Conservation (phyloP, 2,888 invertebrate species). For the Parnassius apollo region DNA sequence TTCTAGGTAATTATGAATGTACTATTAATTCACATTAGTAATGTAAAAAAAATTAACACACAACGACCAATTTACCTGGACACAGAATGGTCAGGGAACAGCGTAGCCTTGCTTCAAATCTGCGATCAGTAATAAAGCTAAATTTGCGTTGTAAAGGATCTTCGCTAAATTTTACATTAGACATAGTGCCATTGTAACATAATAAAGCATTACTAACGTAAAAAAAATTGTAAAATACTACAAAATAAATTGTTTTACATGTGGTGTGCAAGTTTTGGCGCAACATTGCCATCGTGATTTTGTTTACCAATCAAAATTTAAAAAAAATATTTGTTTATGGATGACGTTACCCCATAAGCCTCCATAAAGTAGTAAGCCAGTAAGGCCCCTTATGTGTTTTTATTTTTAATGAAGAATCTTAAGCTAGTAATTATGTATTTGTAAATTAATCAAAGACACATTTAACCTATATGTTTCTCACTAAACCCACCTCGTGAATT, state of each 20-base stretch:
- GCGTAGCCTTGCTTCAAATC: constrained; percentile 38
- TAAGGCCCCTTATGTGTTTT: too few relatives aligned
- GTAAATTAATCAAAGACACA: too few relatives aligned
- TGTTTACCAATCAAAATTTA: too few relatives aligned
- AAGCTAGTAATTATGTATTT: too few relatives aligned
- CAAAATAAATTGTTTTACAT: constrained; percentile 9
- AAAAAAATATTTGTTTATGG: not conserved
- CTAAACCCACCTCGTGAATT: too few relatives aligned
- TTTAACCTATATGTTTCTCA: too few relatives aligned
- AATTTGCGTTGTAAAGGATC: constrained; percentile 51
- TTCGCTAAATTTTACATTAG: constrained; percentile 46
- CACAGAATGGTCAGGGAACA: constrained; percentile 52
- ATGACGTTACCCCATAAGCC: not conserved
- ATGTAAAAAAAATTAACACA: not conserved
- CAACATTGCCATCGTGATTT: constrained; percentile 11
- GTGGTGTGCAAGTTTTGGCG: not conserved
- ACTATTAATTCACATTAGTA: not conserved
- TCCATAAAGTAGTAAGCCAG: not conserved
- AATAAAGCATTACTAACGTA: constrained; percentile 42
- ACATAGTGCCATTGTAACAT: constrained; percentile 67
- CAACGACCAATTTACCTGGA: constrained; percentile 36
- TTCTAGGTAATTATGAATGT: not conserved
- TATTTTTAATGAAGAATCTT: too few relatives aligned
- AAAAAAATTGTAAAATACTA: constrained; percentile 20
- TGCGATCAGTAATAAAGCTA: constrained; percentile 37